Base-by-base conservation (phyloP, 2,888 invertebrate genomes). In the Drosophila recens region DNA sequence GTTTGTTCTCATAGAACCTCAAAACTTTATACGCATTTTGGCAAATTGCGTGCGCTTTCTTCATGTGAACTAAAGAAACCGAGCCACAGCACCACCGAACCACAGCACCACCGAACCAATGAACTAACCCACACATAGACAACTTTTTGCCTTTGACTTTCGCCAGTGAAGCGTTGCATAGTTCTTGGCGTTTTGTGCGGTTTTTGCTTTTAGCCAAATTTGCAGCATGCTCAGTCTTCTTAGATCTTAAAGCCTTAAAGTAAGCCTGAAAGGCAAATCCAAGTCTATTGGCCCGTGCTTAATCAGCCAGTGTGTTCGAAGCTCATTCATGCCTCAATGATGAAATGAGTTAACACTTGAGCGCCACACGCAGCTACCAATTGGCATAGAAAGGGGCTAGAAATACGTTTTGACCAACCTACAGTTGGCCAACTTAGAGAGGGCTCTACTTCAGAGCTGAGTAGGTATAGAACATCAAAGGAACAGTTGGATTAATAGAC, bases 291-390 rank as follows among this genome's bases (percentile, higher is more conserved):
- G 73, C 58, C 51, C 49, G 86, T 79, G 52, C 56, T 66, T 88
- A 88, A 88, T 86, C 83, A 79, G 79, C 54, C 77, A 66, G 67
- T 66, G 72, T 80, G 78, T 76, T 70, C 42, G 49, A 83, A 83
- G 77, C 75, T 79, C 86, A 82, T 83, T 87, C 87, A 89, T 86
- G 87, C 80, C 82, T 83, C 86, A 87, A 62, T 80, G 87, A 87
- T 80, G 87, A 83, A 76, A 87, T 78, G 68, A 71, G 75, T 89
- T 87, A 84, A 83, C 87, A 87, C 89, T 84, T 78, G 79, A 87
- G 65, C 67, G 77, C 48, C 75, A 62, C 75, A 78, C 79, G 77
- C 77, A 75, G 64, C 58, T 51, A 11, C 43, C 64, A 30, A 38
- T 65, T 53, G 8, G 27, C 53, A 27, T 43, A 27, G 42, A 53